Percentiles rank a stretch among this genome's conserved stretches.
These are phyloP conservation scores for Lathamus discolor DNA, from an alignment of 2,113 vertebrate genomes.

Conservation along the genomic window DNA sequence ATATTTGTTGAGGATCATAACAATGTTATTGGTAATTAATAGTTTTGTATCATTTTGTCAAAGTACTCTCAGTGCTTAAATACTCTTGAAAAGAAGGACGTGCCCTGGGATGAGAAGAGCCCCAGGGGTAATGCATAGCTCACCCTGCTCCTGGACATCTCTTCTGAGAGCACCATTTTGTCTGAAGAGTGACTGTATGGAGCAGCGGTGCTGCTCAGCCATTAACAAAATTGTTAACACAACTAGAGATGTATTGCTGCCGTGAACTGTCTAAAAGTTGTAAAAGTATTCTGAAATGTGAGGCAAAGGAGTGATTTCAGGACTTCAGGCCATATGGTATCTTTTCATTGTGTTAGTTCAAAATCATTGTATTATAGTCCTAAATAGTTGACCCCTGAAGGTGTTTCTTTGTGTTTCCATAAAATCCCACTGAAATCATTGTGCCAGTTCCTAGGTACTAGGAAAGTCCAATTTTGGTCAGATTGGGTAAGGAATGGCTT, in stretches of 20 bases:
- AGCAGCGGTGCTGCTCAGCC: not conserved
- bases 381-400: not conserved
- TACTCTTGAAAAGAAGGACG: not conserved
- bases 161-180: not conserved
- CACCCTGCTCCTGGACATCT: not conserved
- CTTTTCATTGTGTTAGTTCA: not conserved
- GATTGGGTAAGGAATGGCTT: not conserved
- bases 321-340: not conserved
- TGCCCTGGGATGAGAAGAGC: not conserved
- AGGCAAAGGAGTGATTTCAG: not conserved
- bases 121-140: not conserved
- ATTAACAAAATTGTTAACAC: not conserved
- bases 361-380: not conserved
- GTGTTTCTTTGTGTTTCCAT: not conserved
- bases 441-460: not conserved
- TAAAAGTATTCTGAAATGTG: not conserved
- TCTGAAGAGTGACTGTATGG: not conserved
- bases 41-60: not conserved
- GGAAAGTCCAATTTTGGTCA: not conserved
- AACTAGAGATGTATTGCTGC: not conserved
- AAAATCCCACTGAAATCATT: not conserved
- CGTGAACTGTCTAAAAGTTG: accelerated
- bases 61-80: not conserved
- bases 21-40: not conserved
- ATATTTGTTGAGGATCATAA: not conserved